Base-by-base conservation (phyloP, 2,113 vertebrate species). In the Otus sunia region DNA sequence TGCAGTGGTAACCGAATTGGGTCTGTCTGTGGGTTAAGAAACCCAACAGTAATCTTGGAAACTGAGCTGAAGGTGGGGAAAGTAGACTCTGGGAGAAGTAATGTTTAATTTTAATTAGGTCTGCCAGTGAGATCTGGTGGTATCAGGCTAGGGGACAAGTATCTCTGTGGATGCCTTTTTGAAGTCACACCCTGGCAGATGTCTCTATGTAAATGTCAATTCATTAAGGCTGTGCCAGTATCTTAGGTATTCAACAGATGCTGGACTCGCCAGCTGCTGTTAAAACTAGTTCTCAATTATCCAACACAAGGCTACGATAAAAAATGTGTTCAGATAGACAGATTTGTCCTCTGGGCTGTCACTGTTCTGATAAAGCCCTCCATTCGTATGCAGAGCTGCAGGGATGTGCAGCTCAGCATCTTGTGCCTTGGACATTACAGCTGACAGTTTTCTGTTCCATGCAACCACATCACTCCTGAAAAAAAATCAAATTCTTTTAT, bases 351-450 rank as follows among this genome's bases (percentile, higher is more conserved):
- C 63, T 66, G 60, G n/a, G 47, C 41, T 80, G n/a, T 77, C 41
- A 73, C 55, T 1, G 7, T 47, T 55, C 47, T 77, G 63, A 17
- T 64, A 21, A 66, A 74, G 16, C 6, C 9, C 27, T 7, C 43
- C 6, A 55, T 72, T 84, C 3, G 0, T n/a, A 27, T 43, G 74
- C 53, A 43, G 49, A 64, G 62, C 26, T 88, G 49, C 45, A 45
- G 45, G 58, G 55, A 73, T 60, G 18, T 47, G 47, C 63, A 76
- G 23, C 17, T 76, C 12, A 21, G 27, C 6, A 0, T 62, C 53
- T 82, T 7, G 0, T 62, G 41, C 59, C 30, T 79, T 0, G 0
- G 15, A 59, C 5, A 0, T 73, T 32, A 21, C 12, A 52, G 58
- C 25, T 34, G 23, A 45, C 5, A 32, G 41, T 29, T 73, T 94